Conservation (phyloP, 2,113 vertebrate species). For the Istiophorus platypterus region DNA sequence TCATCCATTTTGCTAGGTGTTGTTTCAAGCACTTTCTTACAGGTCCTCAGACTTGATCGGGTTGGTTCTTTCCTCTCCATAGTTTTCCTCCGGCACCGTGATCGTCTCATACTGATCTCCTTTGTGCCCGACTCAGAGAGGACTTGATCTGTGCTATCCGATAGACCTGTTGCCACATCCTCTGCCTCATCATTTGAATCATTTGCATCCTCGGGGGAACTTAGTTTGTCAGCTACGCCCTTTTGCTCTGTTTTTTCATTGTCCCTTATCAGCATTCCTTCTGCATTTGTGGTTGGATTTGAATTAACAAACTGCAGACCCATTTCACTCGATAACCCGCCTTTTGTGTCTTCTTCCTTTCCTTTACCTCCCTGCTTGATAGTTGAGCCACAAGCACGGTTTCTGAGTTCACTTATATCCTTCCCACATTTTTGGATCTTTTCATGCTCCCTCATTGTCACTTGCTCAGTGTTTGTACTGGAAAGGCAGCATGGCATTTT, state of each 20-base stretch:
- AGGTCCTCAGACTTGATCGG: constrained; percentile 58
- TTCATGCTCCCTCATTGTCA: constrained; percentile 25
- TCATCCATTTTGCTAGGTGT: not conserved
- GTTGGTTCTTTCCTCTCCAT: constrained; percentile 45
- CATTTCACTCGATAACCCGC: constrained; percentile 39
- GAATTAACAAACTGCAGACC: constrained; percentile 32
- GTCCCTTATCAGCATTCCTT: not conserved
- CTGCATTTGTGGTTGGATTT: constrained; percentile 8
- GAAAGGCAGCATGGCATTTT: constrained; percentile 4
- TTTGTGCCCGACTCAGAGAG: not conserved
- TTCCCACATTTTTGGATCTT: not conserved
- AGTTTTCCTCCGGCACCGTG: constrained; percentile 11
- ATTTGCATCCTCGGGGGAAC: constrained; percentile 10
- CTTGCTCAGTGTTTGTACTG: constrained; percentile 36
- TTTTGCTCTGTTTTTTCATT: not conserved
- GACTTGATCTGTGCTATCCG: constrained; percentile 19
- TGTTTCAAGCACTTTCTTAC: constrained; percentile 57
- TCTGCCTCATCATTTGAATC: constrained; percentile 35
- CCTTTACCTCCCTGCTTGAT: constrained; percentile 16
- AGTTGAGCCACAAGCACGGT: constrained; percentile 7
- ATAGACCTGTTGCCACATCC: constrained; percentile 9
- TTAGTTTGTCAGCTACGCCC: not conserved
- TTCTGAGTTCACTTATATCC: constrained; percentile 25
- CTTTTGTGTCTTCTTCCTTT: constrained; percentile 29
- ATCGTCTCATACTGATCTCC: not conserved